phyloP scores from a whole-genome alignment of 2,888 invertebrate genomes.

The Drosophila barbarae region DNA sequence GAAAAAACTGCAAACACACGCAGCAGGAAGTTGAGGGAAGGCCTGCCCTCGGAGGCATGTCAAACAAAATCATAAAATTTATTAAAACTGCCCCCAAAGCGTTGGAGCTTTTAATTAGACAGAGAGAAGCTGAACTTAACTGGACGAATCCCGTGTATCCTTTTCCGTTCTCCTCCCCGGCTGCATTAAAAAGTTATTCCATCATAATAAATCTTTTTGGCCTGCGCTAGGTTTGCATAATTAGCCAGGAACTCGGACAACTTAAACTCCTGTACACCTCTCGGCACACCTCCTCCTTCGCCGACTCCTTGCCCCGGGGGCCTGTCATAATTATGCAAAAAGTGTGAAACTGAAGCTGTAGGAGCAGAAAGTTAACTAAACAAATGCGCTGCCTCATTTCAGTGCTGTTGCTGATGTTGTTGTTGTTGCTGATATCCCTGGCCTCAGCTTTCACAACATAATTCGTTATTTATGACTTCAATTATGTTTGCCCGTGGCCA shows the following conservation, averaged over 20 bases:
- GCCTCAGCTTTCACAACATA: constrained; percentile 70
- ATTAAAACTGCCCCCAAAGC: constrained; percentile 55
- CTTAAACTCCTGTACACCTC: constrained; percentile 3
- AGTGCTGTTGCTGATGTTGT: not conserved
- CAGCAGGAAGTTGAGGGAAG: constrained; percentile 24
- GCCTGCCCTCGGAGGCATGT: constrained; percentile 34
- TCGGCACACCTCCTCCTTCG: not conserved
- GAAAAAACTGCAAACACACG: constrained; percentile 3
- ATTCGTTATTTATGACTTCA: constrained; percentile 76
- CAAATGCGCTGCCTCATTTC: constrained; percentile 48
- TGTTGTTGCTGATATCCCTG: constrained; percentile 25
- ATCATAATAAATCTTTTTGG: constrained; percentile 71
- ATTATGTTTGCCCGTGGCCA: constrained; percentile 70
- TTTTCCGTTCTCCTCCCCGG: not conserved
- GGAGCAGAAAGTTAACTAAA: constrained; percentile 50
- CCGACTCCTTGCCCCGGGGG: constrained; percentile 16
- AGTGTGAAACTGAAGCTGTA: constrained; percentile 61
- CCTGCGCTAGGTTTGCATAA: constrained; percentile 56
- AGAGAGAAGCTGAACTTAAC: constrained; percentile 4
- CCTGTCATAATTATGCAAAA: constrained; percentile 69
- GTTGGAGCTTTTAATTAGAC: constrained; percentile 65
- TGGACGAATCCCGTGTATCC: not conserved
- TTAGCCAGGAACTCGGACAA: constrained; percentile 55
- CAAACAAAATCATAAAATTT: constrained; percentile 65
- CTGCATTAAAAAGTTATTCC: constrained; percentile 61